A percentile compares a stretch with the other conserved stretches of the same genome.
These are phyloP conservation scores for Chascanopsetta lugubris DNA, from an alignment of 2,113 vertebrate species.

Conservation along the genomic window DNA sequence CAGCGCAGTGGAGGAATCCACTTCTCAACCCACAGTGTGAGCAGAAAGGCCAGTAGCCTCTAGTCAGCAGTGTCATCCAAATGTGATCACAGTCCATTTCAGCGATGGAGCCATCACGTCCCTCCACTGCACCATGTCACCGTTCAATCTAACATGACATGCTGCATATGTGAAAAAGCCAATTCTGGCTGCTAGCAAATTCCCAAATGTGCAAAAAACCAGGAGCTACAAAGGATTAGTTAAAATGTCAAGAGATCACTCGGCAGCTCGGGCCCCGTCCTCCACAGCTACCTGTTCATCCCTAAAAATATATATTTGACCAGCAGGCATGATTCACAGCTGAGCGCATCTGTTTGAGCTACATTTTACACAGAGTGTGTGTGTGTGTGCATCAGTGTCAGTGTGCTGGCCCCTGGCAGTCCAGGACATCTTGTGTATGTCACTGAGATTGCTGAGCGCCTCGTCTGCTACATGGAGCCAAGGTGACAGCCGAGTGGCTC, in stretches of 20 bases:
- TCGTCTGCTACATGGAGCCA: slow-evolving; percentile 64
- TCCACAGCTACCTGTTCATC: slow-evolving; percentile 91
- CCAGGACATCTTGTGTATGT: slow-evolving; percentile 91
- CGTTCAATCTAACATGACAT: slow-evolving; percentile 89
- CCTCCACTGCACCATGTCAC: slow-evolving; percentile 73
- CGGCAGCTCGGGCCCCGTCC: slow-evolving; percentile 74
- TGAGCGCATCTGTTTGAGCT: slow-evolving; percentile 77
- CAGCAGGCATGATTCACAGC: slow-evolving; percentile 87
- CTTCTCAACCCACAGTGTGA: slow-evolving; percentile 67
- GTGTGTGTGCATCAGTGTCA: slow-evolving; percentile 48
- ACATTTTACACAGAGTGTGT: slow-evolving; percentile 50
- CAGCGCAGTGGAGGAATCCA: slow-evolving; percentile 75
- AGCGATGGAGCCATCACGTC: slow-evolving; percentile 79
- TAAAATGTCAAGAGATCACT: slow-evolving; percentile 97
- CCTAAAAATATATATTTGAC: slow-evolving; percentile 90
- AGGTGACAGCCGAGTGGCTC: slow-evolving; percentile 72
- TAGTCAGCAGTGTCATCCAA: slow-evolving; percentile 79
- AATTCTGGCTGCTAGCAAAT: slow-evolving; percentile 93
- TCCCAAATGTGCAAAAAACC: slow-evolving; percentile 88
- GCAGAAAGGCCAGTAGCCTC: slow-evolving; percentile 81
- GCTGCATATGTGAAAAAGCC: slow-evolving; percentile 97
- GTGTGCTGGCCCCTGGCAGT: slow-evolving; percentile 85
- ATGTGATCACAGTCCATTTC: slow-evolving; percentile 88
- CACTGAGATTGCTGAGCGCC: slow-evolving; percentile 84
- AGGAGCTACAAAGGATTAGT: slow-evolving; percentile 90